Base-by-base conservation (phyloP, 2,113 vertebrate genomes). In the Gallinago jamesoni region DNA sequence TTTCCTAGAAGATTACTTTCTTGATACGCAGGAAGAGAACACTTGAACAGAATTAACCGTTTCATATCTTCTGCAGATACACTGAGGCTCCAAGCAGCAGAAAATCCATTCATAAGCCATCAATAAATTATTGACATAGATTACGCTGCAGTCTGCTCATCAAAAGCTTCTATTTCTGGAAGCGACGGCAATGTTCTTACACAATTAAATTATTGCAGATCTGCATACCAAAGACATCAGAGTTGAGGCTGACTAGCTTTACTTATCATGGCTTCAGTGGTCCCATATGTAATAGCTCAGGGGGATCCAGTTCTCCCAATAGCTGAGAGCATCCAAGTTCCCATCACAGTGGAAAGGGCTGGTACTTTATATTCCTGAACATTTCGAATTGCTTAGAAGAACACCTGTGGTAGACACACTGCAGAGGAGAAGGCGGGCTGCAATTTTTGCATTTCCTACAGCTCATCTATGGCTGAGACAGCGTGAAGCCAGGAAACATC, bases 141-240 rank as follows among this genome's bases (percentile, higher is more conserved):
- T 68, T 47, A 76, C 43, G 41, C 48, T 63, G 66, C 80, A 93
- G 75, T 16, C 53, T 72, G 41, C 43, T 89, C 67, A 86, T 63
- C 63, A 80, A 83, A 86, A 76, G 37, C 43, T 93, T 86, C 79
- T 83, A 22, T 64, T 95, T 95, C 67, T 89, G 72, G 57, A 88
- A 87, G 47, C 1, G 1, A 83, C 2, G 0, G 17, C 2, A 1
- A 41, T n/a, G 43, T n/a, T 88, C 70, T 78, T 41, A 41, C 13
- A 53, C 70, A 77, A 37, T 39, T 45, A 64, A 76, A 10, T 67
- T 60, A 77, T 25, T 14, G 31, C 88, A 84, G 47, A 48, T 70
- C 37, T 74, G 43, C 60, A 77, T 13, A 37, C 17, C 39, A 30
- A 69, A 82, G 81, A 87, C 0, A 3, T 21, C 23, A 87, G 45